A percentile compares a stretch with the other conserved stretches of the same genome.
Evolutionary conservation across 92 coral and sea anemone species (phyloP).

Genomic region (Meandrina meandrites): DNA sequence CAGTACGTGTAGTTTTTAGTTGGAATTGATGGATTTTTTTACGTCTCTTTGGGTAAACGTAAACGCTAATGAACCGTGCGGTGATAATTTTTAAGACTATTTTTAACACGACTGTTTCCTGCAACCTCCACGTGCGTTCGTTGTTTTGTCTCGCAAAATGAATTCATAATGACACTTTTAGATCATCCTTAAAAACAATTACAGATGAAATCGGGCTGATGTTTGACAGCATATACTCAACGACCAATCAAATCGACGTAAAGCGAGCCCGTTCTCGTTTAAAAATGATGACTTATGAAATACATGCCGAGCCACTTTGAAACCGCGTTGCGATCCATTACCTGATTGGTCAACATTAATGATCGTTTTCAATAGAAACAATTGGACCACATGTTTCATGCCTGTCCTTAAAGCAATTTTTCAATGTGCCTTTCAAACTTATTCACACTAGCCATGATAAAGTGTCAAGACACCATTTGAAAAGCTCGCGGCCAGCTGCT

Average conservation of each 20-base stretch:
- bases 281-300: slow-evolving; percentile 65
- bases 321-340: slow-evolving; percentile 41
- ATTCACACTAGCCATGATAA: slow-evolving; percentile 77
- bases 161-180: slow-evolving; percentile 68
- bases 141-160: slow-evolving; percentile 59
- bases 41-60: slow-evolving; percentile 10
- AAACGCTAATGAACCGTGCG: slow-evolving; percentile 15
- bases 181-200: slow-evolving; percentile 72
- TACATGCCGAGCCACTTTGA: slow-evolving; percentile 78
- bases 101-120: slow-evolving; percentile 44
- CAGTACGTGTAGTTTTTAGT: slow-evolving; percentile 1
- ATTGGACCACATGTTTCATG: slow-evolving; percentile 97
- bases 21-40: slow-evolving; percentile 12
- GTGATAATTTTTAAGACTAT: slow-evolving; percentile 37
- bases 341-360: slow-evolving; percentile 79
- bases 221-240: slow-evolving; percentile 47
- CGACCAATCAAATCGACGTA: slow-evolving; percentile 70
- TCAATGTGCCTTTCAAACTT: slow-evolving; percentile 86
- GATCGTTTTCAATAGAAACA: slow-evolving; percentile 86
- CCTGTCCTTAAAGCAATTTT: slow-evolving; percentile 71
- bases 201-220: slow-evolving; percentile 45
- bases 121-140: slow-evolving; percentile 32
- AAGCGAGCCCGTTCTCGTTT: slow-evolving; percentile 51
- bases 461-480: slow-evolving; percentile 75
- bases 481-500: slow-evolving; percentile 69